Percentiles rank a stretch among this genome's conserved stretches.
Evolutionary conservation across 2,888 invertebrate species (phyloP).

Genomic region (Dryobotodes eremita): DNA sequence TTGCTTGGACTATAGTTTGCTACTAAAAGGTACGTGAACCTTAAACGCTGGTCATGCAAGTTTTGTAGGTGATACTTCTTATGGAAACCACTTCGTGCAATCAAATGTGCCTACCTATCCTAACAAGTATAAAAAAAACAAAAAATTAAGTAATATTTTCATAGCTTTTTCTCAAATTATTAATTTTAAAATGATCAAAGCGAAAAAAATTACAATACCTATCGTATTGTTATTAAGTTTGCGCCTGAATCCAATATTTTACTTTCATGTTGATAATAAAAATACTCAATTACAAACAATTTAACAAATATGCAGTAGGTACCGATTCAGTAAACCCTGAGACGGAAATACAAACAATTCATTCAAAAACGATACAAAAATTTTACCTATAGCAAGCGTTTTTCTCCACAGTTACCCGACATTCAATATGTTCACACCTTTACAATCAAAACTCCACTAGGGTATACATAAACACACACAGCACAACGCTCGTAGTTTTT

Average conservation of each 20-base stretch:
- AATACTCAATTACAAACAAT: not conserved
- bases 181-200: not conserved
- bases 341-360: not conserved
- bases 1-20: not conserved
- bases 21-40: not conserved
- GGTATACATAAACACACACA: constrained; percentile 45
- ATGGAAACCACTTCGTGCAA: not conserved
- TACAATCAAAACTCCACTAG: constrained; percentile 35
- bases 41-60: not conserved
- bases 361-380: not conserved
- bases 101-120: not conserved
- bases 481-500: constrained; percentile 57
- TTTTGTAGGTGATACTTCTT: not conserved
- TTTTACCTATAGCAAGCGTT: not conserved
- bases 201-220: not conserved
- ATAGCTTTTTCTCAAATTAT: not conserved
- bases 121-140: too few species aligned
- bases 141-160: not conserved
- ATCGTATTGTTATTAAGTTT: not conserved
- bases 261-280: not conserved
- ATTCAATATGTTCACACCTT: constrained; percentile 24
- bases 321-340: not conserved
- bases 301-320: not conserved
- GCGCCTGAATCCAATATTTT: not conserved
- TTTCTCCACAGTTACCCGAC: not conserved